These are phyloP conservation scores for Gasteruption jaculator DNA, from an alignment of 2,888 invertebrate genomes.

Conservation along the genomic window DNA sequence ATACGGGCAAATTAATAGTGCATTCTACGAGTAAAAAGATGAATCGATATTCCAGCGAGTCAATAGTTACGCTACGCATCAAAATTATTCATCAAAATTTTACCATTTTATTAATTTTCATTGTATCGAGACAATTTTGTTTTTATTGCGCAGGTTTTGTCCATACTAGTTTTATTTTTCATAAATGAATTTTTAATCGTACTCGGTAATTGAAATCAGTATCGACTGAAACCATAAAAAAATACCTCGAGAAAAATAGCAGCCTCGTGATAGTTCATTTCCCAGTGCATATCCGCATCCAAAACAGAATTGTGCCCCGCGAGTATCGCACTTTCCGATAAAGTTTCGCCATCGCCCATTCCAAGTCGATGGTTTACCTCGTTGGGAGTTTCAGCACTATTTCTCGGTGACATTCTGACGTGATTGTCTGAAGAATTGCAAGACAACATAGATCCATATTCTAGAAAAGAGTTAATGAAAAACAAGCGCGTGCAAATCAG, in stretches of 20 bases:
- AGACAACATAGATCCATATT: slow-evolving; percentile 50
- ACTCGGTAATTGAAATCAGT: too few species aligned
- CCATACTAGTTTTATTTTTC: too few species aligned
- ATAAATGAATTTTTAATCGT: too few species aligned
- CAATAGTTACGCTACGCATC: background rate
- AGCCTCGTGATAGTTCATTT: slow-evolving; percentile 87
- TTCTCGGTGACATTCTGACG: slow-evolving; percentile 30
- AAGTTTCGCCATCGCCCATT: slow-evolving; percentile 27
- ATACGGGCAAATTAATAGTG: slow-evolving; percentile 1
- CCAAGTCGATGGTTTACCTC: slow-evolving; percentile 34
- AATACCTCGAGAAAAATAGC: slow-evolving; percentile 79
- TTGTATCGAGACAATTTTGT: too few species aligned
- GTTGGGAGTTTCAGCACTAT: slow-evolving; percentile 31
- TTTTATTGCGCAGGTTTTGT: too few species aligned
- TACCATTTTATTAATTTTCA: too few species aligned
- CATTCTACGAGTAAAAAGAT: background rate
- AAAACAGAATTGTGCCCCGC: slow-evolving; percentile 34
- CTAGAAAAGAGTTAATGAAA: slow-evolving; percentile 37
- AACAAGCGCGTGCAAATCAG: slow-evolving; percentile 23
- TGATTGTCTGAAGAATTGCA: slow-evolving; percentile 44
- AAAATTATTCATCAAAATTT: background rate
- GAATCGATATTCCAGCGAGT: background rate
- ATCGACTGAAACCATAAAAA: too few species aligned
- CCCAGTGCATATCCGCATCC: slow-evolving; percentile 62
- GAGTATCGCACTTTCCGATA: slow-evolving; percentile 39